These are phyloP conservation scores for Neomonachus schauinslandi DNA, from an alignment of 2,113 vertebrate genomes.

Conservation along the genomic window DNA sequence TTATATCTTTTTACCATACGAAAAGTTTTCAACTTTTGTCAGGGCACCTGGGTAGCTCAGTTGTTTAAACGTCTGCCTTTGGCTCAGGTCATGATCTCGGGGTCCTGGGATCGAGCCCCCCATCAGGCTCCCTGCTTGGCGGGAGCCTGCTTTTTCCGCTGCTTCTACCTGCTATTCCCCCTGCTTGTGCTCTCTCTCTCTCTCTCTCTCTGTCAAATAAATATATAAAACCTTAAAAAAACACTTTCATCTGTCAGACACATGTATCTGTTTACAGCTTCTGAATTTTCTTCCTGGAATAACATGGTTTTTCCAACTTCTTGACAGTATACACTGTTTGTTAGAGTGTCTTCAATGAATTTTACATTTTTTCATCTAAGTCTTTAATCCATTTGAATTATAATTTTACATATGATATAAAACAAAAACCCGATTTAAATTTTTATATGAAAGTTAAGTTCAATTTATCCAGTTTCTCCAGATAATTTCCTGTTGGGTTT, in stretches of 20 bases:
- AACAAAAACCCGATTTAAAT: constrained; percentile 33
- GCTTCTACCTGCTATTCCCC: background rate
- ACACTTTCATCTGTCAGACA: background rate
- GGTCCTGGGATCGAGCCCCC: background rate
- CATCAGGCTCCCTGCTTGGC: background rate
- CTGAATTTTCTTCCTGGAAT: background rate
- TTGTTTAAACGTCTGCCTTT: background rate
- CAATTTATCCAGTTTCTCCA: background rate
- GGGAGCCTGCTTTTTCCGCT: background rate
- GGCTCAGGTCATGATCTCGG: background rate
- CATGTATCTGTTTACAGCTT: background rate
- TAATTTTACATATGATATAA: constrained; percentile 4
- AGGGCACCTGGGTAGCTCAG: background rate
- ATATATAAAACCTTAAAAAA: background rate
- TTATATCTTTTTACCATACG: background rate
- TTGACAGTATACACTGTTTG: background rate
- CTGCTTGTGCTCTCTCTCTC: background rate
- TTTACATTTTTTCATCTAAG: constrained; percentile 20
- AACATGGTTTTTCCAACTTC: background rate
- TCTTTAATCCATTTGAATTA: background rate
- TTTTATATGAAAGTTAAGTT: constrained; percentile 45
- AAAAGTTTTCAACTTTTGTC: background rate
- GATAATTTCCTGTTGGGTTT: constrained; percentile 43
- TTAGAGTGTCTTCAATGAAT: background rate
- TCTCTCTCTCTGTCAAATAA: background rate